Evolutionary conservation across 2,113 vertebrate species (phyloP).

Genomic region (Sialia sialis): DNA sequence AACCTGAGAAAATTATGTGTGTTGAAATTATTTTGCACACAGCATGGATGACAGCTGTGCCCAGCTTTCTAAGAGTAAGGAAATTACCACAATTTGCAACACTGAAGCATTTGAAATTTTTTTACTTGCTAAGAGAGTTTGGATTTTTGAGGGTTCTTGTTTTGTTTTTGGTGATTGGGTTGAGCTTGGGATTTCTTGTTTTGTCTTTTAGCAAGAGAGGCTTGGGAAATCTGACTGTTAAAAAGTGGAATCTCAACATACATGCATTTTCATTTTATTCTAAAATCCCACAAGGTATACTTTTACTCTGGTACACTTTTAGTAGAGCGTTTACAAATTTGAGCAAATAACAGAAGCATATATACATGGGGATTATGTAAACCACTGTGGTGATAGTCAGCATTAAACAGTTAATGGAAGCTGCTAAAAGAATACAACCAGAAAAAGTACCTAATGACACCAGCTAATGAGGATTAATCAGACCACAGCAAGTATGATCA

Average conservation of each 20-base stretch:
- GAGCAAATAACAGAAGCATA: neutral
- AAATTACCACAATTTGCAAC: neutral
- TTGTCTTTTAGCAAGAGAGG: neutral
- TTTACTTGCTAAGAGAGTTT: neutral
- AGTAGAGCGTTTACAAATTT: neutral
- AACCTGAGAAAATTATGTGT: neutral
- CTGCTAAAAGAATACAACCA: neutral
- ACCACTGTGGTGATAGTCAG: neutral
- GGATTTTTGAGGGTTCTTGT: rapidly evolving
- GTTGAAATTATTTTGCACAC: neutral
- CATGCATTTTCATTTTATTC: neutral
- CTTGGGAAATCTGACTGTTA: neutral
- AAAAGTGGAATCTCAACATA: neutral
- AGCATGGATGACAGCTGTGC: neutral
- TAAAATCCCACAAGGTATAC: neutral
- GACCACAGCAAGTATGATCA: neutral
- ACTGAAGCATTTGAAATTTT: neutral
- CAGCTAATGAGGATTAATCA: neutral
- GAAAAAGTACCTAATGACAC: neutral
- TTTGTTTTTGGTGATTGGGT: neutral
- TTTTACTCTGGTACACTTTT: neutral
- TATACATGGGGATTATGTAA: neutral
- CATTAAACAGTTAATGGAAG: neutral
- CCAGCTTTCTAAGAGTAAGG: neutral
- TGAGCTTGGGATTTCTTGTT: neutral